Percentiles rank a stretch among this genome's conserved stretches.
These are phyloP conservation scores for Sylvilagus bachmani DNA, from an alignment of 2,113 vertebrate species.

Conservation along the genomic window DNA sequence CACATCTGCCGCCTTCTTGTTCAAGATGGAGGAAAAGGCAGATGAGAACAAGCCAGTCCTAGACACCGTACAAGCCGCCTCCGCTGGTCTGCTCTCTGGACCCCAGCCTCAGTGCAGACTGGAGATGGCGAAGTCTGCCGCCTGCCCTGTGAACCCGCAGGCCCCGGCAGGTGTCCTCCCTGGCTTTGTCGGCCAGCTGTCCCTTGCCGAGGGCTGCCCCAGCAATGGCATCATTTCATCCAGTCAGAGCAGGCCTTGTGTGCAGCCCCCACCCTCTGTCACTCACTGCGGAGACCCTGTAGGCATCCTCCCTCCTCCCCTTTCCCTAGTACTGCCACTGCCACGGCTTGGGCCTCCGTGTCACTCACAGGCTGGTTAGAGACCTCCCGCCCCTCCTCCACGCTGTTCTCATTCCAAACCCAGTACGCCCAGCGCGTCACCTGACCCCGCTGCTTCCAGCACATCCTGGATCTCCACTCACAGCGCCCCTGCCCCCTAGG, in stretches of 20 bases:
- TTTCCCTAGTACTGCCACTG: background rate
- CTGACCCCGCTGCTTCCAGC: background rate
- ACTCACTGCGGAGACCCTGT: too few relatives aligned
- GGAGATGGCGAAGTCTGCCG: background rate
- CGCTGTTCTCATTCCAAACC: background rate
- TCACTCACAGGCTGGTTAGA: background rate
- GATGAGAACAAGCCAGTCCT: background rate
- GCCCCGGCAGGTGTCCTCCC: background rate
- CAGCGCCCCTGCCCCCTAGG: background rate
- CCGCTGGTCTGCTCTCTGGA: background rate
- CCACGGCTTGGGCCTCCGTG: background rate
- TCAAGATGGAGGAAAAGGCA: background rate
- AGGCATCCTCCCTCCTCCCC: background rate
- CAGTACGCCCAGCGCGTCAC: background rate
- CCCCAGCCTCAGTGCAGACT: background rate
- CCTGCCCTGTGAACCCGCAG: too few relatives aligned
- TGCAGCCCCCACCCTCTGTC: background rate
- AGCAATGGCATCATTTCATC: background rate
- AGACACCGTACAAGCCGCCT: background rate
- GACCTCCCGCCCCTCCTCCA: background rate
- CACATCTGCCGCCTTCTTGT: background rate
- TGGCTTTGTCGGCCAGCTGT: background rate
- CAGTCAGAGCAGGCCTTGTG: background rate
- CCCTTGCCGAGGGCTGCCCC: background rate
- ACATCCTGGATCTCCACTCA: background rate